phyloP scores from a whole-genome alignment of 2,888 invertebrate genomes.

The Dynastes grantii region DNA sequence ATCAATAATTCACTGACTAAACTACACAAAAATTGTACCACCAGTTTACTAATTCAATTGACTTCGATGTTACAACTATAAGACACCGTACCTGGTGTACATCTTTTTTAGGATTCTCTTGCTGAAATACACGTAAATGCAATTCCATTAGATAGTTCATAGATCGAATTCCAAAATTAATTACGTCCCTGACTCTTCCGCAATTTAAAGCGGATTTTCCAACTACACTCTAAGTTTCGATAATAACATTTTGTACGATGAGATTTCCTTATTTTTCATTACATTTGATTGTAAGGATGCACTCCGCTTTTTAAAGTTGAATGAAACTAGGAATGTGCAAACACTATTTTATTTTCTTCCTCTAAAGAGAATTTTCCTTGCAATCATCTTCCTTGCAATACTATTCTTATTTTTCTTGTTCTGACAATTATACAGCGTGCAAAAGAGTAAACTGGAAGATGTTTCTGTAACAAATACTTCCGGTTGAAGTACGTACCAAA shows the following conservation, averaged over 20 bases:
- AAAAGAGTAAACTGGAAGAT: too few relatives aligned
- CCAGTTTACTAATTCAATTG: too few relatives aligned
- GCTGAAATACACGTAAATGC: too few relatives aligned
- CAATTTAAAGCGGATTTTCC: neutral
- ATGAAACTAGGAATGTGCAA: neutral
- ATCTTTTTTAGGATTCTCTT: too few relatives aligned
- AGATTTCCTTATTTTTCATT: slow-evolving; percentile 20
- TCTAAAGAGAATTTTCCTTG: slow-evolving; percentile 9
- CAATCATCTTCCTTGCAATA: neutral
- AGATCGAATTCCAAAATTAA: neutral
- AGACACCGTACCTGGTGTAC: too few relatives aligned
- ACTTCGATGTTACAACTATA: too few relatives aligned
- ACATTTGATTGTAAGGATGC: slow-evolving; percentile 20
- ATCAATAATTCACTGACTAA: too few relatives aligned
- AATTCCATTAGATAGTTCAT: too few relatives aligned
- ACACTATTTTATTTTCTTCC: neutral
- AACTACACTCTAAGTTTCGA: neutral
- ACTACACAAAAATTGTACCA: too few relatives aligned
- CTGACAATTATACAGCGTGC: neutral
- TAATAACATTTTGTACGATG: neutral
- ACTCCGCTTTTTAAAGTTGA: slow-evolving; percentile 9
- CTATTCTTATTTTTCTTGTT: neutral
- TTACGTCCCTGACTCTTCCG: neutral
- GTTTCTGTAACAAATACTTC: too few relatives aligned
- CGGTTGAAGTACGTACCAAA: too few relatives aligned